These are phyloP conservation scores for Drosophila anomalipes DNA, from an alignment of 2,888 invertebrate genomes.

Conservation along the genomic window DNA sequence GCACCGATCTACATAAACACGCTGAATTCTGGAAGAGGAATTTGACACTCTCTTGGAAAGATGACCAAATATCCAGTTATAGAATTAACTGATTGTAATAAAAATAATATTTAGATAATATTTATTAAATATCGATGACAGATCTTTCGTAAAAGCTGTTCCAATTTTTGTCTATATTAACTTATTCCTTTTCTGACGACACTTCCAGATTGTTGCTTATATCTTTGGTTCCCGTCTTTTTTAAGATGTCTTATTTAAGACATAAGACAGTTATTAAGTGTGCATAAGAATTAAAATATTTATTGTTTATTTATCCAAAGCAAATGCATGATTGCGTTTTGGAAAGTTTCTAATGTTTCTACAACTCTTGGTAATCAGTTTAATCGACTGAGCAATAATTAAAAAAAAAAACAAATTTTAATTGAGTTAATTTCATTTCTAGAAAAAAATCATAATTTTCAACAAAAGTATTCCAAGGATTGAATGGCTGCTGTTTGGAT, in stretches of 20 bases:
- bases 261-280: background rate
- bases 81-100: background rate
- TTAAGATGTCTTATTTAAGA: too few species aligned
- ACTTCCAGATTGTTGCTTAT: background rate
- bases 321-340: background rate
- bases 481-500: background rate
- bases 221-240: background rate
- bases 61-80: background rate
- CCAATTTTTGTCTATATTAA: background rate
- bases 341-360: background rate
- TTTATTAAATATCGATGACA: background rate
- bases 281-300: constrained; percentile 1
- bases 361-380: background rate
- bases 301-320: background rate
- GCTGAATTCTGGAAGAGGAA: constrained; percentile 12
- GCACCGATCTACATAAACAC: constrained; percentile 35
- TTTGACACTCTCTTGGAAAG: background rate
- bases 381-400: background rate
- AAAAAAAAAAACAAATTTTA: background rate
- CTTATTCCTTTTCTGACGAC: background rate
- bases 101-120: background rate
- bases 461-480: background rate
- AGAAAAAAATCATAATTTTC: background rate
- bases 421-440: background rate
- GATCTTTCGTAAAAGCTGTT: background rate